Evolutionary conservation across 92 coral and sea anemone species (phyloP).

Genomic region (Ricordea florida): DNA sequence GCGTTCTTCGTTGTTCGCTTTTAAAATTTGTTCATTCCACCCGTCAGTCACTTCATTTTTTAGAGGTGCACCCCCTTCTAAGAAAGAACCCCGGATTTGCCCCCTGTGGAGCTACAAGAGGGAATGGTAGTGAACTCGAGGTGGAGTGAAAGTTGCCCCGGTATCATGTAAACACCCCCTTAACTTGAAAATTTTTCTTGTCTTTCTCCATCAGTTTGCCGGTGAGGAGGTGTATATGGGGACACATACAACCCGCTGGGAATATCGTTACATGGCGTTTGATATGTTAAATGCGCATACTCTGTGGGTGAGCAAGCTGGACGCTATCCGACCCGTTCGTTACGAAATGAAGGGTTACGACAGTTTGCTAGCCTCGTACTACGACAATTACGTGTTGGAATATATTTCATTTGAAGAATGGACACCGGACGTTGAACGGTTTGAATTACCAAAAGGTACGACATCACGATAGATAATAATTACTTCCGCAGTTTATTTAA

Average conservation of each 20-base stretch:
- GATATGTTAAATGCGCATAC: conserved; percentile 86
- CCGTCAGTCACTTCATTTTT: no score
- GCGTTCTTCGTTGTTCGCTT: no score
- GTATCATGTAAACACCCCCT: no score
- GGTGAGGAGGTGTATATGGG: conserved; percentile 84
- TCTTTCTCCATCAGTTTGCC: conserved; percentile 57
- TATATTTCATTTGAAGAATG: conserved; percentile 96
- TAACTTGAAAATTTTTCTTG: no score
- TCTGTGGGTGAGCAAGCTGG: conserved; percentile 75
- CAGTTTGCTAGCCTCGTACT: conserved; percentile 89
- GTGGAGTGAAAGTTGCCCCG: background rate
- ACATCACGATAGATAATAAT: no score
- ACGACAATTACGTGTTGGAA: conserved; percentile 86
- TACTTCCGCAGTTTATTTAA: background rate
- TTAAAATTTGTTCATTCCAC: no score
- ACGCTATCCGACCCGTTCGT: conserved; percentile 89
- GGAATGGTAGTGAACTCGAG: no score
- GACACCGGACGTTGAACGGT: conserved; percentile 81
- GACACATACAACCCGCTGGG: conserved; percentile 82
- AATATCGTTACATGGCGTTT: conserved; percentile 81
- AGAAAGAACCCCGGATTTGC: no score
- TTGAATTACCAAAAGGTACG: conserved; percentile 88
- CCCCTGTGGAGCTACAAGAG: background rate
- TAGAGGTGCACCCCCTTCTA: no score
- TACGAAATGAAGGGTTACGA: conserved; percentile 99